Evolutionary conservation across 1,140 invertebrate species (phyloP), one percentile per base, ranked within the genome.

Genomic region (Drosophila dunni): DNA sequence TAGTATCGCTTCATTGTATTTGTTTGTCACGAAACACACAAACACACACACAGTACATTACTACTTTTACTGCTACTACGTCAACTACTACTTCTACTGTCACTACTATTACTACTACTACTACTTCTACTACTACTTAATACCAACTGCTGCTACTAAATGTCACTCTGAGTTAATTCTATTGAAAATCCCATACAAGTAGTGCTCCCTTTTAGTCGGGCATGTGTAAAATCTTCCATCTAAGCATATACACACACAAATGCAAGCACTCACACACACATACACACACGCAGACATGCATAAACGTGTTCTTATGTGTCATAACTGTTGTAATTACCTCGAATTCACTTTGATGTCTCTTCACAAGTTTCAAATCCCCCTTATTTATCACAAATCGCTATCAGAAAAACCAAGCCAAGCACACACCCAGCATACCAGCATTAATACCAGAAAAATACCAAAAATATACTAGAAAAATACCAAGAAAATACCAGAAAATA

Each of bases 1-100:
- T 91, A 91, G 89, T 91, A 91, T 91, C 86, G 81, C 89, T 90
- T 90, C 85, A 90, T 90, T 75, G 69, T 89, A 46, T 89, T 88
- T 77, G 65, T 68, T 88, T 88, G 20, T 64, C 79, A 79, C 82
- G 50, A 56, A 15, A 56, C 34, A 40, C 53, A 50, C n/a, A 45
- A 13, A n/a, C 68, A 58, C 62, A 78, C 73, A 65, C 40, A 70
- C 38, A 36, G 61, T 44, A 17, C 38, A 50, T 13, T 15, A 67
- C 54, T 56, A 64, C 54, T 29, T 44, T 63, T 72, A 65, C 68
- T 71, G 15, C 24, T 15, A 70, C 60, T 62, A 34, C 48, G 17
- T 20, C 17, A 20, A 20, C 17, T 62, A 61, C 46, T 38, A 57
- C 64, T 66, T 1, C 9, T 51, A 34, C 61, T 53, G 51, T 38